Percentiles rank a stretch among this genome's conserved stretches.
phyloP scores from a whole-genome alignment of 2,113 vertebrate species.

The Scartelaos histophorus region DNA sequence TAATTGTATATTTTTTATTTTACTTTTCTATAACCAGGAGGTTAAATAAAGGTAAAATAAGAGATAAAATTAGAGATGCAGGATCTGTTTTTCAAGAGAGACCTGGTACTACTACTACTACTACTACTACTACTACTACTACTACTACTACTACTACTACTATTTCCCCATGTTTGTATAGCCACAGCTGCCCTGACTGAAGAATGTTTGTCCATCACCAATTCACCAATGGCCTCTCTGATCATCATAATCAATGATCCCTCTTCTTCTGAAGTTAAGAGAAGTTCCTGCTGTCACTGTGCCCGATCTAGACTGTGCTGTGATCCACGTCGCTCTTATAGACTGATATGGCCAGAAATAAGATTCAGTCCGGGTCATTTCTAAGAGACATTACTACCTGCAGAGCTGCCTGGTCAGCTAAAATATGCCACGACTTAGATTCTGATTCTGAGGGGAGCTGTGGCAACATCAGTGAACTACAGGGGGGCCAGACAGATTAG shows the following conservation, averaged over 20 bases:
- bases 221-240: not conserved
- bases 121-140: too few relatives aligned
- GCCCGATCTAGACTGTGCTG: conserved; percentile 16
- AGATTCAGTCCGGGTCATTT: conserved; percentile 40
- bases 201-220: not conserved
- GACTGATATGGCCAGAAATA: conserved; percentile 44
- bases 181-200: too few relatives aligned
- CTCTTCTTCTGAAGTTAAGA: conserved; percentile 1
- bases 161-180: too few relatives aligned
- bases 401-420: conserved; percentile 45
- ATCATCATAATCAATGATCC: not conserved
- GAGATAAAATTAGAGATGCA: too few relatives aligned
- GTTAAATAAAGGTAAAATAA: too few relatives aligned
- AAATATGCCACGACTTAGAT: conserved; percentile 27
- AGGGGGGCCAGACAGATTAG: conserved; percentile 37
- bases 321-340: conserved; percentile 41
- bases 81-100: too few relatives aligned
- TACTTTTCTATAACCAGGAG: too few relatives aligned
- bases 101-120: too few relatives aligned
- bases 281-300: not conserved
- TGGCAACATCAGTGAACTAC: conserved; percentile 53
- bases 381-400: conserved; percentile 66
- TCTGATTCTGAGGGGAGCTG: conserved; percentile 43
- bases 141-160: too few relatives aligned
- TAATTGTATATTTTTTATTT: too few relatives aligned